Evolutionary conservation across 2,113 vertebrate genomes (phyloP).

Genomic region (Malurus cyaneus): DNA sequence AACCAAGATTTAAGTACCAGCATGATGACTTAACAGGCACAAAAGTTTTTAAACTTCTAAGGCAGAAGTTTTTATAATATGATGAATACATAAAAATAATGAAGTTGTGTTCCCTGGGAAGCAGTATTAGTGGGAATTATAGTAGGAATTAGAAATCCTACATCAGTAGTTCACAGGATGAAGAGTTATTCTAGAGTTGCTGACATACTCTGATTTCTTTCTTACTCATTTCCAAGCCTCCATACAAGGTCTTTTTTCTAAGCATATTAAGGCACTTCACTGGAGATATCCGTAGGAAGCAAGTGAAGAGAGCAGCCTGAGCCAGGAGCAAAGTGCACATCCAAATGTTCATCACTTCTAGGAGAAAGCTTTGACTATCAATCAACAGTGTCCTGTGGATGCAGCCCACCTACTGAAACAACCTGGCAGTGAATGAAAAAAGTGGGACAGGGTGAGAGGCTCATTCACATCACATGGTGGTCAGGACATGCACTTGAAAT

Average conservation of each 20-base stretch:
- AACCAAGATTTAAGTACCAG: background rate
- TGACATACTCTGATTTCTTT: background rate
- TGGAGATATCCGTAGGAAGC: background rate
- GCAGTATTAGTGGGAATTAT: background rate
- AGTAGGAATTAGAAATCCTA: too few species aligned
- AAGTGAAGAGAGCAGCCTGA: background rate
- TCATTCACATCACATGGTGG: background rate
- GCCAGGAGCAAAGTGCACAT: background rate
- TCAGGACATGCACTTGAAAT: background rate
- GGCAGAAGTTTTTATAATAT: background rate
- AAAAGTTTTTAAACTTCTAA: background rate
- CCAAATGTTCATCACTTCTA: background rate
- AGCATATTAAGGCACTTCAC: background rate
- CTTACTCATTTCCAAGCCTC: background rate
- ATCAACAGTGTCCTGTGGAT: background rate
- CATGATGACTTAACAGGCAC: background rate
- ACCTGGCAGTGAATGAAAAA: background rate
- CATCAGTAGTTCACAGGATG: background rate
- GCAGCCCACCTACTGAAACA: background rate
- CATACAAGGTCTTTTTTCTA: background rate
- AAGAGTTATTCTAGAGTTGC: background rate
- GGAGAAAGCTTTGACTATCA: background rate
- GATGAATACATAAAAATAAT: background rate
- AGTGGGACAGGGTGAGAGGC: background rate
- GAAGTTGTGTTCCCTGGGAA: background rate